Evolutionary conservation across 2,888 invertebrate genomes (phyloP).

Genomic region (Dolomedes plantarius): DNA sequence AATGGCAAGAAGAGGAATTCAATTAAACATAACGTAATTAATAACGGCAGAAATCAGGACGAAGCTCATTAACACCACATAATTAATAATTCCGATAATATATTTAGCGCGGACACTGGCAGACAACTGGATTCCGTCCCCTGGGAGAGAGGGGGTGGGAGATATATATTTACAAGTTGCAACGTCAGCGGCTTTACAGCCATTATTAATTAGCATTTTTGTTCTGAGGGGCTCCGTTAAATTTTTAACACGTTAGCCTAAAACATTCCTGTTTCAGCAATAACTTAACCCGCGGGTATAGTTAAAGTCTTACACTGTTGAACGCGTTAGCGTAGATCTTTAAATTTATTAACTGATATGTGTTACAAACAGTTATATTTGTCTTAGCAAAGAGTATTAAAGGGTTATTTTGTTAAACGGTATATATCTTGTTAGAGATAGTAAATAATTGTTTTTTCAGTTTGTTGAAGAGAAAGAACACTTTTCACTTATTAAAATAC

Average conservation of each 20-base stretch:
- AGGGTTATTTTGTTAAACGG: no score
- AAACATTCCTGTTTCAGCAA: no score
- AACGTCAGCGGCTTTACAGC: neutral
- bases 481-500: no score
- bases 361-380: no score
- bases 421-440: no score
- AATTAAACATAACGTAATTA: slow-evolving; percentile 65
- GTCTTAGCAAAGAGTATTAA: no score
- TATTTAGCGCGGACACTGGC: slow-evolving; percentile 43
- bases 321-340: no score
- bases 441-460: no score
- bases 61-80: slow-evolving; percentile 58
- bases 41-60: slow-evolving; percentile 60
- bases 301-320: no score
- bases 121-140: slow-evolving; percentile 17
- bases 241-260: slow-evolving; percentile 3
- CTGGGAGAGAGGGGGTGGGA: neutral
- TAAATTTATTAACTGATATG: no score
- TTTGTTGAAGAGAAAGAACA: no score
- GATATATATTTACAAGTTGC: neutral
- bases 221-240: neutral
- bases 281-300: no score
- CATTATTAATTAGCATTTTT: slow-evolving; percentile 2
- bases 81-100: slow-evolving; percentile 67
- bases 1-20: slow-evolving; percentile 56